These are phyloP conservation scores for Sylvilagus bachmani DNA, from an alignment of 2,113 vertebrate species.

Conservation along the genomic window DNA sequence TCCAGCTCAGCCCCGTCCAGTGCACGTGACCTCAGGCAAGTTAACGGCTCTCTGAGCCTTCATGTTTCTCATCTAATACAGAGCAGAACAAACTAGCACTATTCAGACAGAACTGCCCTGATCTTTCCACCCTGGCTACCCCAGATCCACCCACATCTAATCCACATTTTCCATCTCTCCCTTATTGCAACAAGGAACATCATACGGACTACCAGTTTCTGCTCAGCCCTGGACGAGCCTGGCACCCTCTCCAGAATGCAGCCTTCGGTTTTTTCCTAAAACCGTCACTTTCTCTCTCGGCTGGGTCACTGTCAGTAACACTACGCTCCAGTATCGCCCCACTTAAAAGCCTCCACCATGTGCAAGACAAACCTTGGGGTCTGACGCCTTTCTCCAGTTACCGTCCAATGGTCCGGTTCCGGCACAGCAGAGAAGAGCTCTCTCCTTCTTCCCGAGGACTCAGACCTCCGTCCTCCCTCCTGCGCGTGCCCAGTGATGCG, in stretches of 20 bases:
- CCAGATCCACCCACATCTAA: background rate
- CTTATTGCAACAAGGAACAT: background rate
- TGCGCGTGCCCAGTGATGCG: background rate
- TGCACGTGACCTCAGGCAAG: background rate
- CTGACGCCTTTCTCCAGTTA: background rate
- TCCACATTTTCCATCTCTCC: background rate
- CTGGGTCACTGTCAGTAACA: background rate
- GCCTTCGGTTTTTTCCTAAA: background rate
- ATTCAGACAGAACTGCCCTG: background rate
- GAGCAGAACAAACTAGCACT: background rate
- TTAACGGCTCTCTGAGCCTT: background rate
- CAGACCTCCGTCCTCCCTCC: background rate
- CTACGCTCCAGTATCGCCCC: background rate
- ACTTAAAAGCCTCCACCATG: background rate
- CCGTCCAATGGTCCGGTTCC: background rate
- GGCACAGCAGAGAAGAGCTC: background rate
- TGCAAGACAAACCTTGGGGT: background rate
- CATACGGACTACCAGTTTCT: fast-evolving
- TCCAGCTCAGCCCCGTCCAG: background rate
- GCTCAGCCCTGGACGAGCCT: background rate
- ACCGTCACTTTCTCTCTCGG: background rate
- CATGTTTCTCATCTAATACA: background rate
- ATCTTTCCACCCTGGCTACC: background rate
- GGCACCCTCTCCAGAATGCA: too few relatives aligned
- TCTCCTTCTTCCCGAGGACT: too few relatives aligned